Conservation (phyloP, 30 jellyfish, hydroid and myxozoan species). For the Mastigias papua region DNA sequence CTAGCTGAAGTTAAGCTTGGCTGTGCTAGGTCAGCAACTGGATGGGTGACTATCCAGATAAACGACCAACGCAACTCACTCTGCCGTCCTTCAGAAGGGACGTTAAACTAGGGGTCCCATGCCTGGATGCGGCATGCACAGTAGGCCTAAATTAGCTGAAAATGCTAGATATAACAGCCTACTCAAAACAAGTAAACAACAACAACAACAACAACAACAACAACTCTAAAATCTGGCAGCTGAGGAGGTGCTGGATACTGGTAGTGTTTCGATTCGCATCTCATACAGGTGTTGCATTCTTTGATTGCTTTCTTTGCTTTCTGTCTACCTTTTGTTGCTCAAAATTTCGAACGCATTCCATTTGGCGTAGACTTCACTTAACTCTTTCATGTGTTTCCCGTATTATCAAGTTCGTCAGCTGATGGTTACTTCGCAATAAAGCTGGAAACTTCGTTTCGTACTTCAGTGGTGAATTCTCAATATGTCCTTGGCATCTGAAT, state of each 20-base stretch:
- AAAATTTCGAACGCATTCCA: slow-evolving; percentile 38
- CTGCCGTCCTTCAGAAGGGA: too few species aligned
- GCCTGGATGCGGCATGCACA: too few species aligned
- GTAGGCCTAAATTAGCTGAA: too few species aligned
- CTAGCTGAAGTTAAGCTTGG: too few species aligned
- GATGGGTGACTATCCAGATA: too few species aligned
- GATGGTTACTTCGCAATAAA: slow-evolving; percentile 23
- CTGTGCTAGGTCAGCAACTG: too few species aligned
- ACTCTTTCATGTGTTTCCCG: slow-evolving; percentile 37
- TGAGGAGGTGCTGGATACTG: slow-evolving; percentile 56
- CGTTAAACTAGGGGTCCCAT: too few species aligned
- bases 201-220: too few species aligned
- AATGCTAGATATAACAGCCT: too few species aligned
- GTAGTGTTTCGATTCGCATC: slow-evolving; percentile 36
- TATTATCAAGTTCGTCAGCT: slow-evolving; percentile 30
- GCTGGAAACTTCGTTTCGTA: slow-evolving; percentile 59
- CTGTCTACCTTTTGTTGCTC: slow-evolving; percentile 45
- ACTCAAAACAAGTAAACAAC: too few species aligned
- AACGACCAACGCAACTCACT: too few species aligned
- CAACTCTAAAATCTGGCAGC: slow-evolving; percentile 56
- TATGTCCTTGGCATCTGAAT: slow-evolving; percentile 42
- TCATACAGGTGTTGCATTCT: slow-evolving; percentile 37
- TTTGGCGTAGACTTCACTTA: too few species aligned
- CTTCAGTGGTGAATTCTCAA: slow-evolving; percentile 14
- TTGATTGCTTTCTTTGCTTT: not conserved